Conservation (phyloP, 2,113 vertebrate genomes). For the Excalfactoria chinensis region DNA sequence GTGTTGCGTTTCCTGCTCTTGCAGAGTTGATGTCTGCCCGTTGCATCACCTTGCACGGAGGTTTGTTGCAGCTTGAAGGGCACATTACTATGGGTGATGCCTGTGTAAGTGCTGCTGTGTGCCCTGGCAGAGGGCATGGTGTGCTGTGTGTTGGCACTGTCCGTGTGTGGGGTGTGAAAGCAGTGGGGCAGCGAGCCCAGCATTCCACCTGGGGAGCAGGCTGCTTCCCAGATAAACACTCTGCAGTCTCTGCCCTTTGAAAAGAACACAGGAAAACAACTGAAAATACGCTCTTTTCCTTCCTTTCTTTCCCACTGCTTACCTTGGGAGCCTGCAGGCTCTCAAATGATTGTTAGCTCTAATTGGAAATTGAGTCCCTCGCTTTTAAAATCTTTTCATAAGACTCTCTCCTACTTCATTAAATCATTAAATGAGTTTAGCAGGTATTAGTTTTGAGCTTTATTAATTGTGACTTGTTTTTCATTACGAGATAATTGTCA, state of each 20-base stretch:
- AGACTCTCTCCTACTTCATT: conserved; percentile 85
- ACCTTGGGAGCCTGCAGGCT: conserved; percentile 26
- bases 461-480: conserved; percentile 96
- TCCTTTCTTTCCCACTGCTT: not conserved
- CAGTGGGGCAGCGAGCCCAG: not conserved
- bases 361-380: conserved; percentile 77
- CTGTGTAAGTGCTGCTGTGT: rapidly evolving
- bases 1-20: not conserved
- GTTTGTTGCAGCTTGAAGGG: not conserved
- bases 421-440: conserved; percentile 87
- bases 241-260: not conserved
- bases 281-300: not conserved
- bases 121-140: not conserved
- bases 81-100: rapidly evolving
- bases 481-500: conserved; percentile 94
- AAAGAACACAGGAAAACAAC: not conserved
- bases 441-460: conserved; percentile 88
- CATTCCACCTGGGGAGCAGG: no score
- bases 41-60: not conserved
- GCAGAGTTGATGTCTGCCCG: not conserved
- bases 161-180: not conserved
- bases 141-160: rapidly evolving
- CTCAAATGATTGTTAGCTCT: conserved; percentile 59
- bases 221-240: rapidly evolving
- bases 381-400: conserved; percentile 76